phyloP scores from a whole-genome alignment of 2,888 invertebrate species.

The Drosophila nigritarsus region DNA sequence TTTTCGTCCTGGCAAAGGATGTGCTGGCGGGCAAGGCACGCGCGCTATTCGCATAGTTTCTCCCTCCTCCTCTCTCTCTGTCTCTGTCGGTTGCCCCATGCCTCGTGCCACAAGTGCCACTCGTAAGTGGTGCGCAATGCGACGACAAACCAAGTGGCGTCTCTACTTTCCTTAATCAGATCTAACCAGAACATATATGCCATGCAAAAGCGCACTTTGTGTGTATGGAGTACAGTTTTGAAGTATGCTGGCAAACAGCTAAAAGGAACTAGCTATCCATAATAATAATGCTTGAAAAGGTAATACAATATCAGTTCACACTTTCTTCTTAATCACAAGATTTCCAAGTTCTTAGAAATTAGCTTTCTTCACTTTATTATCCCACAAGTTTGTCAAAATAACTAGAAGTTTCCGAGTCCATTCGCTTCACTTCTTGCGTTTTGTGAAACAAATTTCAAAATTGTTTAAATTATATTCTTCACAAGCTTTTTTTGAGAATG shows the following conservation, averaged over 20 bases:
- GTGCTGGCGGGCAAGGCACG: conserved; percentile 50
- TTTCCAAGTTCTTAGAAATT: not conserved
- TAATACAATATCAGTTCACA: not conserved
- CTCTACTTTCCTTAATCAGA: conserved; percentile 49
- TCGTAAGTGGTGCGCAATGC: conserved; percentile 52
- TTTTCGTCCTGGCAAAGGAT: conserved; percentile 65
- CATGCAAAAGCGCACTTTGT: conserved; percentile 15
- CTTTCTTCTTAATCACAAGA: not conserved
- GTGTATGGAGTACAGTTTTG: not conserved
- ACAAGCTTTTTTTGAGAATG: too few species aligned
- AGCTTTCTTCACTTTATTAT: not conserved
- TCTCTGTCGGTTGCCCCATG: conserved; percentile 18
- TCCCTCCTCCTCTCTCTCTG: not conserved
- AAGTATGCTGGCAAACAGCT: not conserved
- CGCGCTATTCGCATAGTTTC: conserved; percentile 55
- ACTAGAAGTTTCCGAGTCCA: not conserved
- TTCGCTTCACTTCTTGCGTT: too few species aligned
- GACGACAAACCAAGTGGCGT: conserved; percentile 53
- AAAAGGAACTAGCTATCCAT: not conserved
- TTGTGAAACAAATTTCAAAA: too few species aligned
- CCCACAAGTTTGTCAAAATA: not conserved
- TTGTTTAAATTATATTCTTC: too few species aligned
- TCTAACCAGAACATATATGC: conserved; percentile 25
- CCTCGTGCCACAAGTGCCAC: conserved; percentile 62
- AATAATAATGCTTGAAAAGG: not conserved